A percentile compares a stretch with the other conserved stretches of the same genome.
Evolutionary conservation across 2,113 vertebrate species (phyloP).

Genomic region (Chinchilla lanigera): DNA sequence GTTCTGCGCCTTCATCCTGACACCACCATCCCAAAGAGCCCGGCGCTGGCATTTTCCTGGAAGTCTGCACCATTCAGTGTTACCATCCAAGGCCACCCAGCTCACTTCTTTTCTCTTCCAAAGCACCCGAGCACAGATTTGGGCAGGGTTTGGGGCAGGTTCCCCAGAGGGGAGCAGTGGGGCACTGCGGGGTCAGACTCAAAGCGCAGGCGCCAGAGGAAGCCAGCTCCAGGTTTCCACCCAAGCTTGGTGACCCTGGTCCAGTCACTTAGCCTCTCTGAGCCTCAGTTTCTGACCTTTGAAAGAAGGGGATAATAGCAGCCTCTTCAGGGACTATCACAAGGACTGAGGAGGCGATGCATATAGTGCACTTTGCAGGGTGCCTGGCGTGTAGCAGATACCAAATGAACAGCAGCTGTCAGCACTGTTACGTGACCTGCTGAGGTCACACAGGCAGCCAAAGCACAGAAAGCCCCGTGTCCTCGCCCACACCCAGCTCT

Average conservation of each 20-base stretch:
- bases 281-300: not conserved
- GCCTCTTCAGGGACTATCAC: not conserved
- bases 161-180: not conserved
- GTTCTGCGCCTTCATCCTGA: too few species aligned
- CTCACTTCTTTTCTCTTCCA: not conserved
- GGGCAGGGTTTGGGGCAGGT: not conserved
- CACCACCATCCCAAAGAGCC: rapidly evolving
- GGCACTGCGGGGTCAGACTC: too few species aligned
- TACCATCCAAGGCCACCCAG: rapidly evolving
- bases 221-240: not conserved
- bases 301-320: not conserved
- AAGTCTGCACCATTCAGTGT: too few species aligned
- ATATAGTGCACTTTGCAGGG: rapidly evolving
- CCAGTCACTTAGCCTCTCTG: not conserved
- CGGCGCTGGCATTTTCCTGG: not conserved
- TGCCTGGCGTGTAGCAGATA: not conserved
- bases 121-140: not conserved
- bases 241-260: not conserved
- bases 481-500: not conserved
- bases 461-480: not conserved
- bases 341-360: rapidly evolving
- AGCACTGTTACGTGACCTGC: not conserved
- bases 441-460: not conserved
- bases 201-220: not conserved
- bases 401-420: not conserved